These are phyloP conservation scores for Petrocephalus schoutedeni DNA, from an alignment of 2,797 vertebrate species.

Conservation along the genomic window DNA sequence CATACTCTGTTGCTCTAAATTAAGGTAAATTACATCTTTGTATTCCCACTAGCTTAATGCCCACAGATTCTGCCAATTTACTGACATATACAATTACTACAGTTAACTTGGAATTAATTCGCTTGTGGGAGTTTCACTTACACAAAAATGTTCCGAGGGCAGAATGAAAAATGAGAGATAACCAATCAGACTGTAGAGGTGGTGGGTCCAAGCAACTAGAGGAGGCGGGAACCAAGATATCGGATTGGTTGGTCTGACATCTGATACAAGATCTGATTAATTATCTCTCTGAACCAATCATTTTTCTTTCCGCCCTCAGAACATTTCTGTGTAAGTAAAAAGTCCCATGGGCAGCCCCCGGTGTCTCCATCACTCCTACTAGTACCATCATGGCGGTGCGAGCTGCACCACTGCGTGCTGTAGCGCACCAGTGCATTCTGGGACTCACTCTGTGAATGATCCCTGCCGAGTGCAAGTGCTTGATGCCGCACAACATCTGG, in stretches of 20 bases:
- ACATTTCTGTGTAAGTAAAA: too few species aligned
- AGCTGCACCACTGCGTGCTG: neutral
- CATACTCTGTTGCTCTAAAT: neutral
- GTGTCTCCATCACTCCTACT: neutral
- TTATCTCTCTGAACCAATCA: too few species aligned
- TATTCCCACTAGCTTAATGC: neutral
- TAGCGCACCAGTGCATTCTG: neutral
- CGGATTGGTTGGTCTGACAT: too few species aligned
- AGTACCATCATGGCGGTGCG: neutral
- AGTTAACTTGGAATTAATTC: neutral
- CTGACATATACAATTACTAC: neutral
- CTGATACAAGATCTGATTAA: too few species aligned
- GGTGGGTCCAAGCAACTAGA: too few species aligned
- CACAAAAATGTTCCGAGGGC: too few species aligned
- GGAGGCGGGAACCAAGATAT: too few species aligned
- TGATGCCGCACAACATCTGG: slow-evolving; percentile 99
- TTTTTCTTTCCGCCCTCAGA: too few species aligned
- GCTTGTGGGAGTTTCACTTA: too few species aligned
- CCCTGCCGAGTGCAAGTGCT: slow-evolving; percentile 97
- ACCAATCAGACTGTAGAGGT: too few species aligned
- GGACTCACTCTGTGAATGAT: slow-evolving; percentile 95
- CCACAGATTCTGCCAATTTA: neutral
- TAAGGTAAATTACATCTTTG: neutral
- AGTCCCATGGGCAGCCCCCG: neutral
- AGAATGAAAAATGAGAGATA: too few species aligned